These are phyloP conservation scores for Hybos culiciformis DNA, from an alignment of 2,888 invertebrate genomes.

Conservation along the genomic window DNA sequence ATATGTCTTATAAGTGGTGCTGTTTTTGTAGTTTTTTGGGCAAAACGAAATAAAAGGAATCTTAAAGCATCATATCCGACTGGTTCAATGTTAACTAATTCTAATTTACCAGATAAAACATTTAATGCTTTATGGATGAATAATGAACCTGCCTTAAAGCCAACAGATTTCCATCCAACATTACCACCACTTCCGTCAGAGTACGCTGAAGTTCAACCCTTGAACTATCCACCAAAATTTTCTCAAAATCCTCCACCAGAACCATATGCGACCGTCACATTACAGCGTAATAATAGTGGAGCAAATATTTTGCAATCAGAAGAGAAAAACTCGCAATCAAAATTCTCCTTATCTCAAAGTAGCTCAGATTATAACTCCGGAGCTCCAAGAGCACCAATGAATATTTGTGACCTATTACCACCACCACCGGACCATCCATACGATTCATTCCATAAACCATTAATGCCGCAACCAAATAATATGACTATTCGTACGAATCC, in stretches of 20 bases:
- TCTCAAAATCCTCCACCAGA: conserved; percentile 20
- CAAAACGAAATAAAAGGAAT: conserved; percentile 19
- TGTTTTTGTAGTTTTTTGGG: conserved; percentile 21
- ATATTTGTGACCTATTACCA: conserved; percentile 52
- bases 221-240: conserved; percentile 15
- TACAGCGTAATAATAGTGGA: conserved; percentile 16
- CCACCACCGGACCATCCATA: conserved; percentile 39
- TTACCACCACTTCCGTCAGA: conserved; percentile 18
- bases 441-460: conserved; percentile 18
- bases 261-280: conserved; percentile 22
- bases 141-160: conserved; percentile 20
- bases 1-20: conserved; percentile 20
- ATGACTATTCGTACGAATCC: conserved; percentile 25
- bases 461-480: conserved; percentile 19
- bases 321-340: neutral
- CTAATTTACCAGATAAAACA: conserved; percentile 21
- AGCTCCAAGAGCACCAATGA: conserved; percentile 37
- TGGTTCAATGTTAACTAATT: conserved; percentile 13
- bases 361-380: conserved; percentile 28
- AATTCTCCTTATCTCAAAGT: conserved; percentile 37
- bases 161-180: conserved; percentile 19
- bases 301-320: conserved; percentile 37
- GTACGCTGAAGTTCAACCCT: conserved; percentile 19
- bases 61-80: conserved; percentile 21
- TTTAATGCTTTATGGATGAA: conserved; percentile 21